Percentiles rank a stretch among this genome's conserved stretches.
Evolutionary conservation across 37 sponge, comb jelly and placozoan genomes (phyloP).

Genomic region (Agelas oroides): DNA sequence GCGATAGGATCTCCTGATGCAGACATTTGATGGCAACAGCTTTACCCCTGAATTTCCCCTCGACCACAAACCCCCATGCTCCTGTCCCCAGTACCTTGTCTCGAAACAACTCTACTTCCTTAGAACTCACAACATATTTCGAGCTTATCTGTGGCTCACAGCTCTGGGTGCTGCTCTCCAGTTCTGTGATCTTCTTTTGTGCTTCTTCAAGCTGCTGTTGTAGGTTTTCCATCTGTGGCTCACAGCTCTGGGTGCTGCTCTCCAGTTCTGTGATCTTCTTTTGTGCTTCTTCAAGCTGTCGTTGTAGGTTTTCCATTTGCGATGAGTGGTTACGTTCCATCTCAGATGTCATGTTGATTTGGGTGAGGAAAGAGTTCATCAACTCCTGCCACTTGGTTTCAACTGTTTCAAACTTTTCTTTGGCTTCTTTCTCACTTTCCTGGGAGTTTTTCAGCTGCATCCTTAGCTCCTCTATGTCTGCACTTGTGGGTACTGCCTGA

Average conservation of each 20-base stretch:
- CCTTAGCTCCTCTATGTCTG: constrained; percentile 44
- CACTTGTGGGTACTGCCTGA: constrained; percentile 36
- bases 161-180: neutral
- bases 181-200: constrained; percentile 1
- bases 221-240: neutral
- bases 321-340: too few relatives aligned
- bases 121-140: neutral
- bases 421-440: neutral
- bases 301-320: neutral
- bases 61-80: constrained; percentile 8
- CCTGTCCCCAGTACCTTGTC: constrained; percentile 4
- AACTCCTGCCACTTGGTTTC: neutral
- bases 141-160: neutral
- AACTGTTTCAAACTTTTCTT: neutral
- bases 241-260: neutral
- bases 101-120: neutral
- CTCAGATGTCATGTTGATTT: too few relatives aligned
- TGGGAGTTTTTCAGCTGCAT: constrained; percentile 23
- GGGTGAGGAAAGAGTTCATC: too few relatives aligned
- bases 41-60: constrained; percentile 43
- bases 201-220: neutral
- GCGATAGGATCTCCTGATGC: constrained; percentile 27
- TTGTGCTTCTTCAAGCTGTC: neutral
- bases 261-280: neutral
- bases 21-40: constrained; percentile 71